A percentile compares a stretch with the other conserved stretches of the same genome.
phyloP scores from a whole-genome alignment of 2,888 invertebrate genomes.

The Ornithoptera alexandrae region DNA sequence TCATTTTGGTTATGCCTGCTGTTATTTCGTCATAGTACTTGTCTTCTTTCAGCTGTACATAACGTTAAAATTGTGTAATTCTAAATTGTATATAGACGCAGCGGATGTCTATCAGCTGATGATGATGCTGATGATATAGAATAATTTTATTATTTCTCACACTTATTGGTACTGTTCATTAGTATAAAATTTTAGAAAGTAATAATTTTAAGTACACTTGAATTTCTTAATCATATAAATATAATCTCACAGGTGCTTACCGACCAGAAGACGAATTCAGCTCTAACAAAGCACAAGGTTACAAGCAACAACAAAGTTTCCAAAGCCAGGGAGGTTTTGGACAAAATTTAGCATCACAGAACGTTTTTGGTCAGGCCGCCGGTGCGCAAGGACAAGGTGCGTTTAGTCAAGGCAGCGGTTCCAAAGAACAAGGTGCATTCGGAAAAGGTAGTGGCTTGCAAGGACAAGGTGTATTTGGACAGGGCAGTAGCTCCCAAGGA shows the following conservation, averaged over 20 bases:
- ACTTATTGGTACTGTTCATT: too few relatives aligned
- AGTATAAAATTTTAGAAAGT: too few relatives aligned
- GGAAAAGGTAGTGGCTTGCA: background rate
- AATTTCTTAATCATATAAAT: too few relatives aligned
- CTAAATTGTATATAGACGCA: too few relatives aligned
- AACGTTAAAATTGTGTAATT: too few relatives aligned
- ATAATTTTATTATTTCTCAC: too few relatives aligned
- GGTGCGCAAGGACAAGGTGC: conserved; percentile 14
- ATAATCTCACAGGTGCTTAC: conserved; percentile 61
- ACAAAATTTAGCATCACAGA: conserved; percentile 17
- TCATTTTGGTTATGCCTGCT: too few relatives aligned
- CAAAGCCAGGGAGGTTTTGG: conserved; percentile 14
- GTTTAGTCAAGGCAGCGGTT: background rate
- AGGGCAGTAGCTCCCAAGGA: conserved; percentile 3
- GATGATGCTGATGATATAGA: too few relatives aligned
- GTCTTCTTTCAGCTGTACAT: too few relatives aligned
- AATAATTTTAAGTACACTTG: too few relatives aligned
- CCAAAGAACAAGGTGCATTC: background rate
- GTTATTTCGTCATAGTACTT: too few relatives aligned
- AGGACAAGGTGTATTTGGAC: conserved; percentile 12
- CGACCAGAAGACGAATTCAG: conserved; percentile 56
- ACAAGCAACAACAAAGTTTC: conserved; percentile 22
- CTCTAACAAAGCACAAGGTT: conserved; percentile 33
- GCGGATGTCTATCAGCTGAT: too few relatives aligned
- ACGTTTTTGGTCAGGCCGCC: background rate